phyloP scores from a whole-genome alignment of 2,113 vertebrate genomes.

The Bolborhynchus lineola region DNA sequence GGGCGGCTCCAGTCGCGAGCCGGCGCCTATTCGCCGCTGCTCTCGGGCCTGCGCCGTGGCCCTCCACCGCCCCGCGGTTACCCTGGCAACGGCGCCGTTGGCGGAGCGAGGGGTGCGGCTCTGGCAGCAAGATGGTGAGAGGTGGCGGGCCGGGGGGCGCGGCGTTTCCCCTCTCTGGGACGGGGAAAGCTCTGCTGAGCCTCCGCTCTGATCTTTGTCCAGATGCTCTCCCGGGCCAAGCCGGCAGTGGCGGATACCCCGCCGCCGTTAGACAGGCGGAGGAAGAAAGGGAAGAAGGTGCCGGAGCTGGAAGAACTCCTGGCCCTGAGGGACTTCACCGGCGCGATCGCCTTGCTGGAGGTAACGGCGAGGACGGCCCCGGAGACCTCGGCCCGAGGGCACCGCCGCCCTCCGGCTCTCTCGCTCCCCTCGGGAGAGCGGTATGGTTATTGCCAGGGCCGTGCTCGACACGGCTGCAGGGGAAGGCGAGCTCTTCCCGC shows the following conservation, averaged over 20 bases:
- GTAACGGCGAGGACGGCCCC: conserved; percentile 52
- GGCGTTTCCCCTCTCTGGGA: not conserved
- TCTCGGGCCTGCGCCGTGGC: not conserved
- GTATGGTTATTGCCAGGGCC: not conserved
- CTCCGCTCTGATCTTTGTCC: not conserved
- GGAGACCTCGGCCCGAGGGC: too few species aligned
- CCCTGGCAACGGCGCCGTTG: conserved; percentile 9
- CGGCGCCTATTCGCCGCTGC: not conserved
- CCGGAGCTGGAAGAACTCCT: conserved; percentile 89
- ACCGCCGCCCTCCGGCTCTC: too few species aligned
- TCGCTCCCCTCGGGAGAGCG: not conserved
- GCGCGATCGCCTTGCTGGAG: conserved; percentile 90
- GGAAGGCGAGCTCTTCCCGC: not conserved
- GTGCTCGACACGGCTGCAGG: not conserved
- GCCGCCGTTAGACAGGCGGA: conserved; percentile 73
- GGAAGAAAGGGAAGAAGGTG: conserved; percentile 84
- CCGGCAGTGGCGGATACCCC: conserved; percentile 84
- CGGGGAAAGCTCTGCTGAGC: not conserved
- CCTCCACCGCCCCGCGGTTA: not conserved
- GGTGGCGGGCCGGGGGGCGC: not conserved
- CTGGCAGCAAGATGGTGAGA: conserved; percentile 44
- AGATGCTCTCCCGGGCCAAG: conserved; percentile 94
- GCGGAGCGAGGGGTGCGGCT: not conserved
- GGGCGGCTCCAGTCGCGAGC: not conserved
- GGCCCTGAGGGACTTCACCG: conserved; percentile 88